These are phyloP conservation scores for Panthera tigris DNA, from an alignment of 2,113 vertebrate genomes.

Conservation along the genomic window DNA sequence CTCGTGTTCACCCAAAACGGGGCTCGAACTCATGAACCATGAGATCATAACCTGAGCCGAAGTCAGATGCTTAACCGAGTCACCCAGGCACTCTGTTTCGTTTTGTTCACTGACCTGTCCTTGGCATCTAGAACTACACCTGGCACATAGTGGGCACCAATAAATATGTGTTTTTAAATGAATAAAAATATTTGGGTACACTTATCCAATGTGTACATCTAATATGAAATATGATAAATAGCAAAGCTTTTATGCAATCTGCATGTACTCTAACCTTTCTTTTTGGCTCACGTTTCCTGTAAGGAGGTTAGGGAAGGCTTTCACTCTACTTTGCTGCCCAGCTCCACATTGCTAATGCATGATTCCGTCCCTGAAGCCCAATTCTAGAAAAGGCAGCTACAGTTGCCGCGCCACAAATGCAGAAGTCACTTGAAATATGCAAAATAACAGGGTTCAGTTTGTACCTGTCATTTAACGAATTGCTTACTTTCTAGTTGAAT, in stretches of 20 bases:
- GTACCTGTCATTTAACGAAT: constrained; percentile 13
- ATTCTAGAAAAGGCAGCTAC: neutral
- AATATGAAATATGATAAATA: neutral
- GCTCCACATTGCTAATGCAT: neutral
- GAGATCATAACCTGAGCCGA: too few relatives aligned
- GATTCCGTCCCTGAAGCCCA: neutral
- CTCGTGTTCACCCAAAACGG: too few relatives aligned
- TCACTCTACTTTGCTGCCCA: neutral
- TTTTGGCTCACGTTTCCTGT: neutral
- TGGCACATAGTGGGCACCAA: neutral
- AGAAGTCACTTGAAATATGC: neutral
- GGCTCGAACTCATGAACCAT: too few relatives aligned
- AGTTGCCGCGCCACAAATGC: neutral
- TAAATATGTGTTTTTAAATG: neutral
- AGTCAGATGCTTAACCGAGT: too few relatives aligned
- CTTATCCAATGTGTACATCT: neutral
- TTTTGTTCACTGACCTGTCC: neutral
- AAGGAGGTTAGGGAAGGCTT: neutral
- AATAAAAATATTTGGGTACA: neutral
- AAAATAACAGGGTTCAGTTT: neutral
- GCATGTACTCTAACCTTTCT: neutral
- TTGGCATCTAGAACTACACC: neutral
- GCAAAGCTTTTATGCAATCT: neutral
- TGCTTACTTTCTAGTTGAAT: constrained; percentile 34
- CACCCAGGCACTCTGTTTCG: neutral